Evolutionary conservation across 2,797 vertebrate species (phyloP).

Genomic region (Acridotheres tristis): DNA sequence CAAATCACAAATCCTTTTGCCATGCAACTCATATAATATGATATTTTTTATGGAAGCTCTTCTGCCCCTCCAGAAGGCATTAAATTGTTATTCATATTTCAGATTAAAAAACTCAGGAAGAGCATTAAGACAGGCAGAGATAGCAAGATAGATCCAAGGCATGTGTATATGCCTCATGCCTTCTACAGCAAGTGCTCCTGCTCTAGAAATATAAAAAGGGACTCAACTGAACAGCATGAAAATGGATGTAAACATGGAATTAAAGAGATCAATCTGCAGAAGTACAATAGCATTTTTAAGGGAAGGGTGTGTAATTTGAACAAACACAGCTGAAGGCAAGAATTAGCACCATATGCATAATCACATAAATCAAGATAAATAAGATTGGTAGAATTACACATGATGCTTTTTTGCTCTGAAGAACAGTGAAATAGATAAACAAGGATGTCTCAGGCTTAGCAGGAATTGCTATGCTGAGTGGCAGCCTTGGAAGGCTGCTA

Average conservation of each 20-base stretch:
- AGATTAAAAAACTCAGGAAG: conserved; percentile 66
- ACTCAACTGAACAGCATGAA: conserved; percentile 39
- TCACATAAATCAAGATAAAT: conserved; percentile 54
- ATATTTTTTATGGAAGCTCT: conserved; percentile 53
- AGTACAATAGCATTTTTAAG: conserved; percentile 39
- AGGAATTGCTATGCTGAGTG: neutral
- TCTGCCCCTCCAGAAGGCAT: conserved; percentile 49
- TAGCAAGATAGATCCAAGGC: conserved; percentile 53
- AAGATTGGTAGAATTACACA: conserved; percentile 6
- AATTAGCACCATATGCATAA: conserved; percentile 51
- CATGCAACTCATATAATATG: conserved; percentile 58
- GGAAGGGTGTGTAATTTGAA: conserved; percentile 41
- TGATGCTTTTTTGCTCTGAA: neutral
- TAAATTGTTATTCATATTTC: conserved; percentile 73
- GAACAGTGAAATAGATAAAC: neutral
- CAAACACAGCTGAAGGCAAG: conserved; percentile 39
- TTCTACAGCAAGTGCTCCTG: neutral
- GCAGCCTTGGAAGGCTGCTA: neutral
- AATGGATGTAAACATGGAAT: conserved; percentile 55
- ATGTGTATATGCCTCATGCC: neutral
- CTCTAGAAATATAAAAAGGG: conserved; percentile 36
- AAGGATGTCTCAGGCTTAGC: neutral
- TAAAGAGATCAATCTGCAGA: conserved; percentile 38
- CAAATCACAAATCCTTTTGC: conserved; percentile 72
- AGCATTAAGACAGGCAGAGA: conserved; percentile 44